phyloP scores from a whole-genome alignment of 2,797 vertebrate species.

The Sternotherus odoratus region DNA sequence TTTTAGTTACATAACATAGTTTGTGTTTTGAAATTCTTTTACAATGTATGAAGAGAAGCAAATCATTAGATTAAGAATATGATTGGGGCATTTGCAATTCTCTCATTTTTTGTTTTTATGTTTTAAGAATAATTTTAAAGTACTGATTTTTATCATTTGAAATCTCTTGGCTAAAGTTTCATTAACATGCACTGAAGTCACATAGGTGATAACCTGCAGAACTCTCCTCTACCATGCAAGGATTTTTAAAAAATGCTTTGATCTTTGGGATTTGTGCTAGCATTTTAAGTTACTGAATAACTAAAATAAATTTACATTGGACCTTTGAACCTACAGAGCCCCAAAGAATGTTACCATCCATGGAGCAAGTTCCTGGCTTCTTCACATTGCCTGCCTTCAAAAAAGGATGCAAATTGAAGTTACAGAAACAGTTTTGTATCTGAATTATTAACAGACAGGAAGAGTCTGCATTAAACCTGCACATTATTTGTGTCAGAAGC shows the following conservation, averaged over 20 bases:
- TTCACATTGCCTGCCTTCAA: neutral
- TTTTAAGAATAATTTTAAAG: neutral
- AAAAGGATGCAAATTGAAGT: neutral
- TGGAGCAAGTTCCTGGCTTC: accelerated
- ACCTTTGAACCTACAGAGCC: neutral
- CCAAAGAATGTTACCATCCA: neutral
- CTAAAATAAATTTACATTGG: neutral
- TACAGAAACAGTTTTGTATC: neutral
- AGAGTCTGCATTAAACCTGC: neutral
- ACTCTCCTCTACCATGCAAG: neutral
- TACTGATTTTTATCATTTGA: neutral
- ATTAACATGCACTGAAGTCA: neutral
- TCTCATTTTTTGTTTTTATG: neutral
- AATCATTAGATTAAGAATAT: neutral
- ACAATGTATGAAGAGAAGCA: neutral
- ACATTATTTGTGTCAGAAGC: neutral
- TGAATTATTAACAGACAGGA: neutral
- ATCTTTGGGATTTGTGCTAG: neutral
- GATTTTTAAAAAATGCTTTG: neutral
- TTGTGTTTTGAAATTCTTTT: neutral
- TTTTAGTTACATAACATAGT: neutral
- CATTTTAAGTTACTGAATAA: neutral
- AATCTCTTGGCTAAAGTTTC: neutral
- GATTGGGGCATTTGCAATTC: neutral
- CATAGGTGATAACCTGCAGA: neutral